Base-by-base conservation (phyloP, 1,140 invertebrate genomes). In the Yoshiicerus persimilis region DNA sequence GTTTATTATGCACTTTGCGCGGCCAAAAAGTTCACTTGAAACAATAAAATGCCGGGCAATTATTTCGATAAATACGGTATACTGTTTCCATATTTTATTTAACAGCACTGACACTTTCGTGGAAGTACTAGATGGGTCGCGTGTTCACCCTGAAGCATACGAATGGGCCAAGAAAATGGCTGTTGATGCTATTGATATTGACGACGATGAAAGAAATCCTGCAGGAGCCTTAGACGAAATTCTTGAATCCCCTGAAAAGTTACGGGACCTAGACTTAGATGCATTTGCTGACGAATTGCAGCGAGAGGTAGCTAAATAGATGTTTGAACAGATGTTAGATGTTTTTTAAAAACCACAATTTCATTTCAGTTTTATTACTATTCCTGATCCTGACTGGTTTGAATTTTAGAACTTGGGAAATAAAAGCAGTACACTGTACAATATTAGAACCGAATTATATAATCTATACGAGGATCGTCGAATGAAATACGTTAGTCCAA, bases 81-180 rank as follows among this genome's bases (percentile, higher is more conserved):
- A n/a, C 47, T 56, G 6, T 39, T 39, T 39, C 9, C 4, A 56
- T n/a, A 20, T 56, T 56, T 70, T 56, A 5, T n/a, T n/a, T n/a
- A n/a, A 99, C 91, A 96, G 97, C 92, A 98, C 97, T 0, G 97
- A 99, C 91, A 95, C 96, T 0, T 98, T 98, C 91, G 97, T 99
- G 0, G 98, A 99, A 94, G 97, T 99, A 0, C 93, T 99, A 5
- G 99, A 99, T 92, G 98, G 98, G 0, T 99, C 99, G 0, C 94
- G 99, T 89, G 98, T 99, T 0, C 99, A 99, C 93, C 99, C 99
- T 0, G 99, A 99, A 93, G 98, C 98, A 0, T 99, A 99, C 91
- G 99, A 99, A 92, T 99, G 98, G 98, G 99, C 99, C 0, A 93
- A 98, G 25, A 99, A 99, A 94, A 99, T 99, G 98, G 99, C 99